Percentiles rank a stretch among this genome's conserved stretches.
phyloP scores from a whole-genome alignment of 1,140 invertebrate species.

The Pteromalus puparum region DNA sequence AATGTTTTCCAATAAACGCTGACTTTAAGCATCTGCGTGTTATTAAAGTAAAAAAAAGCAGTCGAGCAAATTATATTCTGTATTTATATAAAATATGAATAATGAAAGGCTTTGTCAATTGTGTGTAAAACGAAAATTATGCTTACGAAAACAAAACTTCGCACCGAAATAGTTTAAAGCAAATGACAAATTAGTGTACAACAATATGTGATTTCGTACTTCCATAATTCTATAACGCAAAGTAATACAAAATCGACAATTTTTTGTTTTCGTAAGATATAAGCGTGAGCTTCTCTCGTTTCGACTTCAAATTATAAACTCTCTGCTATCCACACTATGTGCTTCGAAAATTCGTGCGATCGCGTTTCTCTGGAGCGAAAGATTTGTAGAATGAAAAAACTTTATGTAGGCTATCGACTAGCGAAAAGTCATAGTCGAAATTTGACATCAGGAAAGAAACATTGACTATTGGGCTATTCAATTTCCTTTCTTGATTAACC shows the following conservation, averaged over 20 bases:
- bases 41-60: not conserved
- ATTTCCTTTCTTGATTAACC: conserved; percentile 36
- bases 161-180: not conserved
- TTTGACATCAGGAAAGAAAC: not conserved
- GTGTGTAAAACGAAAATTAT: conserved; percentile 5
- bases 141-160: conserved; percentile 13
- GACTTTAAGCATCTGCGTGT: not conserved
- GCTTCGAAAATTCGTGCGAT: conserved; percentile 43
- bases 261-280: not conserved
- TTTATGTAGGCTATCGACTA: not conserved
- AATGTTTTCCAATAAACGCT: conserved; percentile 10
- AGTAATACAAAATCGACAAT: not conserved
- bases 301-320: not conserved
- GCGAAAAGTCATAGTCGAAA: not conserved
- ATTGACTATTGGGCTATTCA: conserved; percentile 2
- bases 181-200: not conserved
- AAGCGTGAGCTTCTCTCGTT: conserved; percentile 11
- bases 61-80: not conserved
- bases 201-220: not conserved
- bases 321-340: not conserved
- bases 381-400: conserved; percentile 4
- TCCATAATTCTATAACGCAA: not conserved
- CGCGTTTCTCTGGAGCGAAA: conserved; percentile 5
- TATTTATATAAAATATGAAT: not conserved
- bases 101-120: conserved; percentile 19